Evolutionary conservation across 1,140 invertebrate species (phyloP).

Genomic region (Brachionus sp.): DNA sequence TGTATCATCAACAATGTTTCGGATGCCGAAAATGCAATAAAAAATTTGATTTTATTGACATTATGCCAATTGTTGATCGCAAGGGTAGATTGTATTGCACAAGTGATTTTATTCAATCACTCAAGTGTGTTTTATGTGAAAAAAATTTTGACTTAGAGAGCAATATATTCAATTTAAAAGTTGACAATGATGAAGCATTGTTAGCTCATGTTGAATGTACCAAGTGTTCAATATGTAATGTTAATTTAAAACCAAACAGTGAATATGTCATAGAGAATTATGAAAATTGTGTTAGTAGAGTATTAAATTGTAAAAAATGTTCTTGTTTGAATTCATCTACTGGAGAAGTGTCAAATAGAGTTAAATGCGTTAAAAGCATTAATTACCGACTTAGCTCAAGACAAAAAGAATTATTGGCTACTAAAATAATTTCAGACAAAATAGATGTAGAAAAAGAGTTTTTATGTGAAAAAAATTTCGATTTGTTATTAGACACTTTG

Average conservation of each 20-base stretch:
- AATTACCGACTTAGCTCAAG: constrained; percentile 23
- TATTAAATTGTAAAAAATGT: neutral
- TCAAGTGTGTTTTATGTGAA: neutral
- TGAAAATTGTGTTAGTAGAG: too few species aligned
- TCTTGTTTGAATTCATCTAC: neutral
- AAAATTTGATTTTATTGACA: neutral
- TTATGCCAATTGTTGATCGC: neutral
- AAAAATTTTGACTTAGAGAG: neutral
- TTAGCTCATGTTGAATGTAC: neutral
- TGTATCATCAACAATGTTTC: constrained; percentile 26
- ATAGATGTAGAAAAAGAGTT: neutral
- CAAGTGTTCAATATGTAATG: neutral
- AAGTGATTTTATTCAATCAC: neutral
- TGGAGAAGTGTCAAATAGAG: neutral
- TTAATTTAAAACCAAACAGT: neutral
- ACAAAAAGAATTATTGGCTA: constrained; percentile 38
- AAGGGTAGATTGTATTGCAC: neutral
- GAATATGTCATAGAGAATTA: neutral
- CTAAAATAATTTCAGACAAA: neutral
- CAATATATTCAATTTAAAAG: neutral
- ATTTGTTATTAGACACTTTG: neutral
- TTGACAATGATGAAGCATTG: neutral
- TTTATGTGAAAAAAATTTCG: neutral
- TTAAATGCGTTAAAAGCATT: neutral
- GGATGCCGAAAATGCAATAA: neutral